phyloP scores from a whole-genome alignment of 2,113 vertebrate genomes.

The Thalassoma bifasciatum region DNA sequence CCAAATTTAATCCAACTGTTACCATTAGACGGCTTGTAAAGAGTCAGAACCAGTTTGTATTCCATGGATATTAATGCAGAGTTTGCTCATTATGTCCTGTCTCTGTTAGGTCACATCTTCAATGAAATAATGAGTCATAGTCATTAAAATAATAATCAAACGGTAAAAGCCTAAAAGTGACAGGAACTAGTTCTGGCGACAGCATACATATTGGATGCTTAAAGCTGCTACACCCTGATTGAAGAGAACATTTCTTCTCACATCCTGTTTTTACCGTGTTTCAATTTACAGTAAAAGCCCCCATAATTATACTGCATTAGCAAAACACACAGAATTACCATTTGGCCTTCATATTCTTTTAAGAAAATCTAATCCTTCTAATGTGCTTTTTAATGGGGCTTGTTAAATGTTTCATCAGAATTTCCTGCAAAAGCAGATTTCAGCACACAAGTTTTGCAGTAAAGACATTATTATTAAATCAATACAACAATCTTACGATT shows the following conservation, averaged over 20 bases:
- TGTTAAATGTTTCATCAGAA: neutral
- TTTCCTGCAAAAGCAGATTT: too few species aligned
- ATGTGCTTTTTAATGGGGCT: neutral
- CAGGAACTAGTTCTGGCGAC: neutral
- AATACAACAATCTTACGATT: neutral
- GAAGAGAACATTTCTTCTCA: too few species aligned
- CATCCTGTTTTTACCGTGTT: too few species aligned
- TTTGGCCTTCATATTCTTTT: neutral
- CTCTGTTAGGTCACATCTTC: too few species aligned
- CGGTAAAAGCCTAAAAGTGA: too few species aligned
- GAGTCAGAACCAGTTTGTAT: too few species aligned
- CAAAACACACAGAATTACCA: neutral
- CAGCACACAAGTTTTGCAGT: neutral
- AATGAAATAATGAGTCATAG: too few species aligned
- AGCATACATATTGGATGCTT: neutral
- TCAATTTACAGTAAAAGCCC: neutral
- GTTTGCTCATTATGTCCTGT: too few species aligned
- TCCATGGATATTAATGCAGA: too few species aligned
- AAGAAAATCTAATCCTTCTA: neutral
- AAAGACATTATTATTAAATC: neutral
- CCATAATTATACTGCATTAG: neutral
- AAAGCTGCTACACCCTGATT: too few species aligned
- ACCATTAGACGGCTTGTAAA: neutral
- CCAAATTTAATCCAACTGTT: neutral
- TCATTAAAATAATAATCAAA: too few species aligned